These are phyloP conservation scores for Eutrigla gurnardus DNA, from an alignment of 2,797 vertebrate genomes.

Conservation along the genomic window DNA sequence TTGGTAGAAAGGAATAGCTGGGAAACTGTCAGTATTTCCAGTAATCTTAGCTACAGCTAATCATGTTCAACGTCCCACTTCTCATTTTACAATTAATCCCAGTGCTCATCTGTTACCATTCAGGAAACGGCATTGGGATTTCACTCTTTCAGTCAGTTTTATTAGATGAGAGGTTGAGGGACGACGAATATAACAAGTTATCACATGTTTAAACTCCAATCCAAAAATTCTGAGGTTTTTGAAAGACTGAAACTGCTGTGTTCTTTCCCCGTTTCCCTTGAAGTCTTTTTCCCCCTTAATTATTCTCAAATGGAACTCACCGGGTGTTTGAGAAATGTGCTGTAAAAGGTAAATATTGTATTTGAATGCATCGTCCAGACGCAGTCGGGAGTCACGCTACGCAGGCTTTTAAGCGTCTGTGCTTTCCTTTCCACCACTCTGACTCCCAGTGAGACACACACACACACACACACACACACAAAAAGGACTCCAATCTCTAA, in stretches of 20 bases:
- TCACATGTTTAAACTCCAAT: conserved; percentile 52
- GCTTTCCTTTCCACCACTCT: conserved; percentile 77
- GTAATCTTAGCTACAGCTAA: conserved; percentile 50
- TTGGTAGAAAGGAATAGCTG: conserved; percentile 47
- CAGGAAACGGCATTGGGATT: conserved; percentile 49
- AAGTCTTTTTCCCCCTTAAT: conserved; percentile 71
- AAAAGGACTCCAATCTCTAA: conserved; percentile 41
- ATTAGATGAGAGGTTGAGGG: conserved; percentile 37
- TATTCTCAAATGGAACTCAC: conserved; percentile 72
- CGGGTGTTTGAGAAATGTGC: conserved; percentile 78
- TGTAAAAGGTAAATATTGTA: conserved; percentile 82
- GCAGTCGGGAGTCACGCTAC: conserved; percentile 75
- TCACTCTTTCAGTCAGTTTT: conserved; percentile 40
- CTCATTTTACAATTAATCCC: conserved; percentile 57
- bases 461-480: conserved; percentile 27
- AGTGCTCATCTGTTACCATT: conserved; percentile 63
- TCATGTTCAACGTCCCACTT: conserved; percentile 42
- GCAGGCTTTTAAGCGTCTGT: conserved; percentile 63
- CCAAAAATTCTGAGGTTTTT: conserved; percentile 49
- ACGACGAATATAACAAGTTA: conserved; percentile 41
- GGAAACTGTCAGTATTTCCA: conserved; percentile 64
- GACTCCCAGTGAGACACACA: conserved; percentile 71
- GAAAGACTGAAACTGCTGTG: conserved; percentile 43
- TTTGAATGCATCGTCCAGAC: conserved; percentile 78
- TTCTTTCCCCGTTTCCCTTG: conserved; percentile 47